Base-by-base conservation (phyloP, 1,140 invertebrate genomes). In the Drosophila oshimai region DNA sequence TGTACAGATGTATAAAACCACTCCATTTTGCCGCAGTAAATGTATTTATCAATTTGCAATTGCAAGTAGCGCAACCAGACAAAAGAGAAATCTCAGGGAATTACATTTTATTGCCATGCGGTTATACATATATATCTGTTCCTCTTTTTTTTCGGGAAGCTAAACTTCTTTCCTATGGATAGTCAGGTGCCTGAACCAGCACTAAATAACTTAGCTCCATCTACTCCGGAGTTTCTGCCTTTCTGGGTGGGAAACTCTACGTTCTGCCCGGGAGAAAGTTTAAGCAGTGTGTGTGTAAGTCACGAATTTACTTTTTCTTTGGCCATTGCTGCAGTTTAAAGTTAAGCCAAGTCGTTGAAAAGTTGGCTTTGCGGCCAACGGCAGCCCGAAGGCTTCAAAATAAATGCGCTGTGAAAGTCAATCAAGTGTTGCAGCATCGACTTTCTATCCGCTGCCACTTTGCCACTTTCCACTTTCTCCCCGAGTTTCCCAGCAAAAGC, bases 351-450 rank as follows among this genome's bases (percentile, higher is more conserved):
- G 80, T 84, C 80, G 80, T 84, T 84, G 80, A 84, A 75, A 84
- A 84, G 53, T 84, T 84, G 71, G 78, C 78, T 77, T 72, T 57
- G 67, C 72, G 58, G 76, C 45, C 36, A 46, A 20, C 17, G 26
- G 67, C 68, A 42, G 50, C 49, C 31, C 33, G 34, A 31, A 47
- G 67, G 64, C 53, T 36, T 54, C 62, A 75, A 73, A 84, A 86
- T 84, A 84, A 84, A 84, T 84, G 80, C 72, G 80, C 80, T 86
- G 80, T 74, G 80, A 84, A 84, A 84, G 80, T 84, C 80, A 84
- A 84, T 84, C 80, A 86, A 84, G 80, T 80, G 75, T 86, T 86
- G 75, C 80, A 86, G 45, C 84, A 86, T 86, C 68, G 62, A 47
- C 51, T 49, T 39, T 22, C 42, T 42, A 60, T 44, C 53, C 53